phyloP scores from a whole-genome alignment of 2,888 invertebrate species.

The Mystacides longicornis region DNA sequence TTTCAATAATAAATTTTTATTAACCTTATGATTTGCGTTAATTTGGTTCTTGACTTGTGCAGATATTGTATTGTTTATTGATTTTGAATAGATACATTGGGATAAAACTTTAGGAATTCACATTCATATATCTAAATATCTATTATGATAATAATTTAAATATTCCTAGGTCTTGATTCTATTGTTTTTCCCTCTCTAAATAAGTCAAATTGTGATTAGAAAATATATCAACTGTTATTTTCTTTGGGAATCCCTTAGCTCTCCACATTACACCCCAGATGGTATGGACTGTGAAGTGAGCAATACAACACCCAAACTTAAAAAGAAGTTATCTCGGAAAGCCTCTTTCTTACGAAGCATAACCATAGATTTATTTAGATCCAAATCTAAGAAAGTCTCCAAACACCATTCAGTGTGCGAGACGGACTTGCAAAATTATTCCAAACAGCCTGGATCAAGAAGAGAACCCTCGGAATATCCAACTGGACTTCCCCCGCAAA shows the following conservation, averaged over 20 bases:
- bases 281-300: slow-evolving; percentile 44
- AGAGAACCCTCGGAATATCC: slow-evolving; percentile 46
- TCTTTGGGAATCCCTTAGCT: slow-evolving; percentile 22
- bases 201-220: neutral
- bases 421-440: slow-evolving; percentile 41
- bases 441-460: slow-evolving; percentile 37
- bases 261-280: slow-evolving; percentile 39
- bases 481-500: slow-evolving; percentile 40
- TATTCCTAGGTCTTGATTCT: neutral
- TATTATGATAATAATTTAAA: neutral
- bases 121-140: neutral
- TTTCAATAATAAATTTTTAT: no score
- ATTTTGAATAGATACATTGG: neutral
- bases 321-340: slow-evolving; percentile 51
- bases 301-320: slow-evolving; percentile 49
- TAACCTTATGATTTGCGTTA: no score
- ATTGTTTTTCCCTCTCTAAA: no score
- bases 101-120: neutral
- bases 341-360: slow-evolving; percentile 50
- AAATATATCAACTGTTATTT: slow-evolving; percentile 9
- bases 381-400: slow-evolving; percentile 47
- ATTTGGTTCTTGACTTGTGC: no score
- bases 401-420: slow-evolving; percentile 48
- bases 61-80: no score
- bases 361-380: slow-evolving; percentile 47